Base-by-base conservation (phyloP, 2,888 invertebrate genomes). In the Chrysolina haemoptera region DNA sequence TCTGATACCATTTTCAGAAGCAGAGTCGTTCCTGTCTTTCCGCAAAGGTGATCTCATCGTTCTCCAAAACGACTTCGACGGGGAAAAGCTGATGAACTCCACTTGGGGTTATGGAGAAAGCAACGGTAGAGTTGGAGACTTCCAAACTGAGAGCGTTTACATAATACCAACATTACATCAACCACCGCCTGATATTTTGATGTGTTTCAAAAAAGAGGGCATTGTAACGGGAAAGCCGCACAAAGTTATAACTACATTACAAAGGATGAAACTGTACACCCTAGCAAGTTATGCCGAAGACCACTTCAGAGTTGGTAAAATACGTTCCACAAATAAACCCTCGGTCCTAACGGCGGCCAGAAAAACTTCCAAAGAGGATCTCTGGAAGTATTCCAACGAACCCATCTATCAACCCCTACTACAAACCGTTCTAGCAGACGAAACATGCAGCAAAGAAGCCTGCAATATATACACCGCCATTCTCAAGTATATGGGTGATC, bases 401-500 rank as follows among this genome's bases (percentile, higher is more conserved):
- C 95, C 96, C 0, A 89, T 98, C 14, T 93, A 94, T 79, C 93
- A 94, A 79, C 97, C 98, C 0, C 88, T 97, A 41, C 89, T 98
- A 18, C 93, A 93, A 81, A 95, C 94, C 85, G 84, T 97, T 20
- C 87, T 92, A 77, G 91, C 90, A 27, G 92, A 95, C 82, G 94
- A 94, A 79, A 91, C 92, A 68, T 87, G 94, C 2, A 91, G 92
- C 46, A 94, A 94, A 83, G 91, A 92, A 82, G 94, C 96, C 1
- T 91, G 95, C 79, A 89, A 68, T 22, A 74, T 77, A 40, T 80
- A 81, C 75, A 91, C 92, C 75, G 93, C 92, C 79, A 93, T 96
- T 80, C 89, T 96, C 48, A 94, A 93, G 88, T 96, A 94, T 84
- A 98, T 97, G 97, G 98, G 97, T 22, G 98, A 98, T 85, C 91